These are phyloP conservation scores for Loris lydekkerianus DNA, from an alignment of 2,797 vertebrate species.

Conservation along the genomic window DNA sequence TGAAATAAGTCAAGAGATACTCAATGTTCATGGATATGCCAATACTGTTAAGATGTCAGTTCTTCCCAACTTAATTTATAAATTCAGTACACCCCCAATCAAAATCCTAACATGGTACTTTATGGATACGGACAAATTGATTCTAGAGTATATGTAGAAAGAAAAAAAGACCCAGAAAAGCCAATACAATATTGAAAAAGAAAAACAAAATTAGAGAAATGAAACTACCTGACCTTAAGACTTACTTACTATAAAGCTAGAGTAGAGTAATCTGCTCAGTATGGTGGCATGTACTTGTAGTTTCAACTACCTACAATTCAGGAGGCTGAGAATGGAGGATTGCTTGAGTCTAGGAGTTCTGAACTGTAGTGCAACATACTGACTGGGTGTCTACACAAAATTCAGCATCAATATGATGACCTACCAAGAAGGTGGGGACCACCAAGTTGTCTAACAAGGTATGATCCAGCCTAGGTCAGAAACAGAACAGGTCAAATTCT, in stretches of 20 bases:
- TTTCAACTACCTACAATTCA: not conserved
- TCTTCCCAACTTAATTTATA: slow-evolving; percentile 18
- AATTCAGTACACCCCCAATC: not conserved
- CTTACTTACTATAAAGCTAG: not conserved
- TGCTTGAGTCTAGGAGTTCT: not conserved
- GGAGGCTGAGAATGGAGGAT: not conserved
- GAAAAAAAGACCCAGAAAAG: not conserved
- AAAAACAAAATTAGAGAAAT: slow-evolving; percentile 30
- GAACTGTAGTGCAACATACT: not conserved
- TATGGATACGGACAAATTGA: not conserved
- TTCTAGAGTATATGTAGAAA: slow-evolving; percentile 23
- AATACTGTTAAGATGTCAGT: not conserved
- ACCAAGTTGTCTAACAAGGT: not conserved
- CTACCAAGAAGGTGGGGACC: not conserved
- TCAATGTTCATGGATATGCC: not conserved
- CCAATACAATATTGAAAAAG: not conserved
- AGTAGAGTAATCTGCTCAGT: not conserved
- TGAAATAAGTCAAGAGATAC: slow-evolving; percentile 13
- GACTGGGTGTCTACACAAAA: not conserved
- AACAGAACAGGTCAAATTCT: not conserved
- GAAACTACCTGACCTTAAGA: slow-evolving; percentile 3
- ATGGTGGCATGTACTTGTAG: not conserved
- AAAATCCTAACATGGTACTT: not conserved
- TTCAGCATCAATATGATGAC: not conserved
- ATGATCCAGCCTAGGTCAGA: not conserved